Conservation (phyloP, 2,113 vertebrate genomes). For the Clarias macrocephalus region DNA sequence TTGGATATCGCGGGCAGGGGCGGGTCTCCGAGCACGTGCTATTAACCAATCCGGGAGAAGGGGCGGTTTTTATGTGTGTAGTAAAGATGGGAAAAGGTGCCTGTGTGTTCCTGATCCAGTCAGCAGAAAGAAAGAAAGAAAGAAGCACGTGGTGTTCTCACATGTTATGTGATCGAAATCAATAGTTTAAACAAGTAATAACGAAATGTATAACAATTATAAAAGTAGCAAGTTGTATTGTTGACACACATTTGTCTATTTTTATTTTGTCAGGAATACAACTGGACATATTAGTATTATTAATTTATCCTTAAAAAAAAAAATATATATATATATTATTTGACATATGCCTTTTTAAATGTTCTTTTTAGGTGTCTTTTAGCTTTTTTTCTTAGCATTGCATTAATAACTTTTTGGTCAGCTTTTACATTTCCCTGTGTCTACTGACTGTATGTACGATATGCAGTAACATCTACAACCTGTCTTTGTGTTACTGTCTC, state of each 20-base stretch:
- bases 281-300: too few relatives aligned
- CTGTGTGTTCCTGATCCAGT: too few relatives aligned
- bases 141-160: background rate
- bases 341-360: too few relatives aligned
- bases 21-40: background rate
- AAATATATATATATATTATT: too few relatives aligned
- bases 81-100: background rate
- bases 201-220: background rate
- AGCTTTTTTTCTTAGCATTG: too few relatives aligned
- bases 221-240: background rate
- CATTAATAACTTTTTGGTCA: too few relatives aligned
- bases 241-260: background rate
- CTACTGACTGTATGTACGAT: too few relatives aligned
- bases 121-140: background rate
- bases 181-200: background rate
- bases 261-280: too few relatives aligned
- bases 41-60: background rate
- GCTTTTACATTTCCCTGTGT: too few relatives aligned
- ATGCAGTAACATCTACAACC: too few relatives aligned
- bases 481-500: too few relatives aligned
- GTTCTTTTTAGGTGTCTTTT: background rate
- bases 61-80: background rate
- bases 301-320: too few relatives aligned
- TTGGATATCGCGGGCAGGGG: background rate
- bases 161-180: background rate